Conservation (phyloP, 1,140 invertebrate species). For the Drosophila grimshawi region DNA sequence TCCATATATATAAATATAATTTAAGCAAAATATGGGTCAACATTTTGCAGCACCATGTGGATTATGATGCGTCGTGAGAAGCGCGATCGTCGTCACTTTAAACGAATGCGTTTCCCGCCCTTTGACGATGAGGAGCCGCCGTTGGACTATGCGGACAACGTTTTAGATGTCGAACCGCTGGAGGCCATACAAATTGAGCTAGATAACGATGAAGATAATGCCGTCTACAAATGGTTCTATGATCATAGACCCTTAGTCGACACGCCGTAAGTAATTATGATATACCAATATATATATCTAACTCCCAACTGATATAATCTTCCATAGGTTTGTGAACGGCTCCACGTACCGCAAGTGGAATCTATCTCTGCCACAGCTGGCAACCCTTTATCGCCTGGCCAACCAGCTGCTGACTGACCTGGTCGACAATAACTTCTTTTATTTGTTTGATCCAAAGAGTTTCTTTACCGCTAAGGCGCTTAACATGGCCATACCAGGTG, state of each 20-base stretch:
- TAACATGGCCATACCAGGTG: constrained; percentile 99
- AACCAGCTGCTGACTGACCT: constrained; percentile 99
- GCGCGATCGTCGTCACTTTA: constrained; percentile 98
- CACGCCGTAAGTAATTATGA: constrained; percentile 87
- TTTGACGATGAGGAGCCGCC: constrained; percentile 99
- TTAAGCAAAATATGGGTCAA: not conserved
- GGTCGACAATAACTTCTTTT: constrained; percentile 99
- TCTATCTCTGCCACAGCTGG: constrained; percentile 97
- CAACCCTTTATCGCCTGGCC: constrained; percentile 97
- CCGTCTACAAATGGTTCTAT: constrained; percentile 98
- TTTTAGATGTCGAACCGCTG: constrained; percentile 99
- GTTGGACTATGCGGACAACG: constrained; percentile 99
- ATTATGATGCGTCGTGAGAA: constrained; percentile 99
- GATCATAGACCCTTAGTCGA: constrained; percentile 98
- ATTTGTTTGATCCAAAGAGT: constrained; percentile 99
- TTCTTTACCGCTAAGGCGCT: constrained; percentile 99
- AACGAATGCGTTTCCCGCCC: constrained; percentile 99
- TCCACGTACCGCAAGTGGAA: constrained; percentile 98
- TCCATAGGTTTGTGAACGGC: constrained; percentile 95
- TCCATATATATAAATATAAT: not conserved
- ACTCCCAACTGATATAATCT: not conserved
- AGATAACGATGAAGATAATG: constrained; percentile 97
- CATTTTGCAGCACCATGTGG: constrained; percentile 96
- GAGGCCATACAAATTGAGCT: constrained; percentile 99
- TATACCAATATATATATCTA: constrained; percentile 20